A percentile compares a stretch with the other conserved stretches of the same genome.
Evolutionary conservation across 2,113 vertebrate species (phyloP).

Genomic region (Entomyzon cyanotis): DNA sequence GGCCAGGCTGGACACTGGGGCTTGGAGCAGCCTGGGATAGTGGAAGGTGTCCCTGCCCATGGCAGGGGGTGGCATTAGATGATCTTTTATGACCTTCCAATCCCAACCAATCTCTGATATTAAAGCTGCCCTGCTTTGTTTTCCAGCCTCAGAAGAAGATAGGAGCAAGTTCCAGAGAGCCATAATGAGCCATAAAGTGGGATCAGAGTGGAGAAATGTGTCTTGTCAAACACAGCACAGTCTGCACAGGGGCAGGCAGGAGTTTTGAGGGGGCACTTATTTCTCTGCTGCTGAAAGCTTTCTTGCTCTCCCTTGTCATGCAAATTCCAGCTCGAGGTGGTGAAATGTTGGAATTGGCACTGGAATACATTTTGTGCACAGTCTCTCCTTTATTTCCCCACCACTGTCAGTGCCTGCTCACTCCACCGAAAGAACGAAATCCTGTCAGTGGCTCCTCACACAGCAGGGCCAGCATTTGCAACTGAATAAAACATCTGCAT

Average conservation of each 20-base stretch:
- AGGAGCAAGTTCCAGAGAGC: neutral
- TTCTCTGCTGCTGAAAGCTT: neutral
- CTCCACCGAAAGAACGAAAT: neutral
- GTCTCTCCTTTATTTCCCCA: neutral
- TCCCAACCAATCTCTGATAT: neutral
- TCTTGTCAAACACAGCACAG: neutral
- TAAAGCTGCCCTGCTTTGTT: neutral
- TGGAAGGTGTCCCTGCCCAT: neutral
- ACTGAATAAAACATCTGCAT: neutral
- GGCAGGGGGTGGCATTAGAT: accelerated
- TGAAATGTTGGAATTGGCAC: neutral
- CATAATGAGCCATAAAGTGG: neutral
- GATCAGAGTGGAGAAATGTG: neutral
- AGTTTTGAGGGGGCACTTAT: neutral
- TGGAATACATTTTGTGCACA: neutral
- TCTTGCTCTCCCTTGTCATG: neutral
- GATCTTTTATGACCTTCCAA: too few relatives aligned
- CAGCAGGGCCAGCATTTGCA: neutral
- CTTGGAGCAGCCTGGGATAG: neutral
- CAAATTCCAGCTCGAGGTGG: neutral
- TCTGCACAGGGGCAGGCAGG: neutral
- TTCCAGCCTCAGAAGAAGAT: neutral
- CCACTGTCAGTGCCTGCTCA: neutral
- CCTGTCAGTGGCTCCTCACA: neutral
- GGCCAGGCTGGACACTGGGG: accelerated